Base-by-base conservation (phyloP, 2,113 vertebrate genomes). In the Neolamprologus hecqui region DNA sequence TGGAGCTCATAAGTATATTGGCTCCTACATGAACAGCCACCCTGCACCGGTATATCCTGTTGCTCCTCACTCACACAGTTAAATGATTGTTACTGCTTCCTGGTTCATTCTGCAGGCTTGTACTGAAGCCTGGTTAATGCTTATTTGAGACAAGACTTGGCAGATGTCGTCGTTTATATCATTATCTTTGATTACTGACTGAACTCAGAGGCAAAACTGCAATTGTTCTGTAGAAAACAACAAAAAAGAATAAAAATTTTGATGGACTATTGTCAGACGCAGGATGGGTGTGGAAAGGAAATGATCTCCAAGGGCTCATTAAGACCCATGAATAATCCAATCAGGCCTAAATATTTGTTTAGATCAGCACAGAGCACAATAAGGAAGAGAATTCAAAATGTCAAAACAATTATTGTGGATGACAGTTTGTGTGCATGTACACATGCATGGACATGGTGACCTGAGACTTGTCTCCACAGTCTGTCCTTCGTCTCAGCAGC, bases 321-420 rank as follows among this genome's bases (percentile, higher is more conserved):
- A 28, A 47, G 8, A 87, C 31, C 21, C 63, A 53, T 45, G 77
- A 3, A 13, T 84, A 82, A 88, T 84, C 53, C 82, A 82, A 42
- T 54, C n/a, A 79, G 42, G 15, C 80, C 60, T 23, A 11, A 23
- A 26, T 23, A 26, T 12, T 5, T 40, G 65, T 49, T 73, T 75
- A 45, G 31, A 28, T 75, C 17, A 17, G 54, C 31, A 4, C 31
- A 31, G 57, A 60, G 5, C 5, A 15, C 49, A 33, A 45, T 35
- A 70, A 45, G 6, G 60, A 33, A 31, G 54, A 75, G 35, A 70
- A 21, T 2, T 40, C 11, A 68, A 68, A 68, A 0, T 40, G 33
- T 19, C 12, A 68, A 68, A 68, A 40, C 19, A 40, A 8, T 37
- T 68, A 40, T 21, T 37, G 33, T 21, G 2, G 19, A 0, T 14